Base-by-base conservation (phyloP, 2,888 invertebrate genomes). In the Eupithecia exiguata region DNA sequence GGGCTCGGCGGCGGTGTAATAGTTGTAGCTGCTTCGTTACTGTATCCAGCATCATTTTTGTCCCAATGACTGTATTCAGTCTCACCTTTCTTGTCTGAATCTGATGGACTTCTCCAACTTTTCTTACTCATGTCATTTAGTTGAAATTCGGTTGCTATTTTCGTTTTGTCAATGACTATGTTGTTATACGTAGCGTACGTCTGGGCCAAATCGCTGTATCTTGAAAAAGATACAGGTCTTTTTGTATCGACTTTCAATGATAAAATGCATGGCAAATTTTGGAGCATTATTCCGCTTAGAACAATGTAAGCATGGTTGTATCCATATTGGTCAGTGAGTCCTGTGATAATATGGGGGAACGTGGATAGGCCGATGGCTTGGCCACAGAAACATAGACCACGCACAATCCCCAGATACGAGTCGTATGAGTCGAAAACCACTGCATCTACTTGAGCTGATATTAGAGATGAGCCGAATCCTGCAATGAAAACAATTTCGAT, bases 91-190 rank as follows among this genome's bases (percentile, higher is more conserved):
- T 81, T 77, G 7, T 89, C 89, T 16, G 82, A 85, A 74, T 90
- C 93, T n/a, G 93, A 90, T 14, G 94, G 94, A 85, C 91, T 94
- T 81, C 92, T 90, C 94, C 94, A 94, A 81, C 88, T 90, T 86
- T 94, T 94, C 79, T 88, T 91, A 73, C 90, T 88, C 82, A 94
- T 81, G 76, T 92, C 91, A 58, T 92, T 88, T 71, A 95, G 82
- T 83, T 91, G 94, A 72, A 95, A 77, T 82, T 94, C 93, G 43
- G 89, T 88, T n/a, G 87, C 84, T 73, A 88, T 85, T 25, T 36
- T 40, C 76, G 87, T 89, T 30, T 79, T 82, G 21, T 84, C 84
- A 69, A 87, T 80, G 0, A 85, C 85, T 76, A 89, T 91, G 71
- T 92, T 92, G 75, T 86, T 90, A 77, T 92, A 94, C 43, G 90